Base-by-base conservation (phyloP, 2,888 invertebrate genomes). In the Hololepta plana region DNA sequence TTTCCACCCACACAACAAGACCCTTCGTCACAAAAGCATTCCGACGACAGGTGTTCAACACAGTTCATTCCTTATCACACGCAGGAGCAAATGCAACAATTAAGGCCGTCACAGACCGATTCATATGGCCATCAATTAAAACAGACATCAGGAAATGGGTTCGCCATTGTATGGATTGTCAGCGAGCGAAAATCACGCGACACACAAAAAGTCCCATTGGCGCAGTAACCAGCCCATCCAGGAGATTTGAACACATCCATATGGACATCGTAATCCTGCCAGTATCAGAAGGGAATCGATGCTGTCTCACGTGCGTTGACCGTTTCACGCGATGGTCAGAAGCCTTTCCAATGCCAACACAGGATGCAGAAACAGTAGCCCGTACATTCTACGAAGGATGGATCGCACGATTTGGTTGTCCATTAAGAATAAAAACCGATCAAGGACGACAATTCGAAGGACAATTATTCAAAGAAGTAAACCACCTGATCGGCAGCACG, bases 251-350 rank as follows among this genome's bases (percentile, higher is more conserved):
- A 3, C 49, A 53, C 29, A 38, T 56, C 4, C 52, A 57, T 35
- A 38, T 57, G 3, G 53, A 58, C 35, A 35, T 59, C 3, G 43
- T 58, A 2, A 52, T 53, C 2, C 55, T 54, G 0, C 31, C 56
- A 6, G 49, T 53, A 10, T 4, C 28, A 2, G 1, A 36, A 6
- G 41, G 34, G 6, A 42, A 34, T 26, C 26, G 32, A 6, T 51
- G 47, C 29, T 41, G 40, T 12, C 36, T 49, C 1, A 49, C 48
- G 1, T 33, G 36, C 6, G 39, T 47, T 4, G 47, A 52, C 26
- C 13, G 45, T 2, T 46, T 43, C 30, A 32, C 42, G 3, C 27
- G 40, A 6, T 49, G 46, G 44, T 41, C 44, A 4, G 40, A 41
- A 13, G 47, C 43, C 2, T 29, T 41, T 9, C 47, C 49, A 2